Evolutionary conservation across 2,888 invertebrate species (phyloP).

Genomic region (Drosophila acutilabella): DNA sequence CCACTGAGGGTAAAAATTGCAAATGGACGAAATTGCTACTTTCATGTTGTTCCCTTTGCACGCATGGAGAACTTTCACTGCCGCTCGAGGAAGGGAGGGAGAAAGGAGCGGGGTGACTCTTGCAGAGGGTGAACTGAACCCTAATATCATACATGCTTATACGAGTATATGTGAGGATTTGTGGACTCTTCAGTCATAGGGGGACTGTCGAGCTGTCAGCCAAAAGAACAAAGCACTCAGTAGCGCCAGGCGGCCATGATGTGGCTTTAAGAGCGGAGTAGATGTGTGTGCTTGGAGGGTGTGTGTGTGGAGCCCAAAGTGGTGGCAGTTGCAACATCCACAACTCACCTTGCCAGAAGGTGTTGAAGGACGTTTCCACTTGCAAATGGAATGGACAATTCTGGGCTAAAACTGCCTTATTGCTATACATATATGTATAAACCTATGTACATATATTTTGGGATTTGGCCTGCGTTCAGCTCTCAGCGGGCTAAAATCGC

Average conservation of each 20-base stretch:
- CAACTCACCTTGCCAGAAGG: constrained; percentile 45
- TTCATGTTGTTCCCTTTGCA: constrained; percentile 74
- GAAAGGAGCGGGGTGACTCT: constrained; percentile 20
- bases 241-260: constrained; percentile 63
- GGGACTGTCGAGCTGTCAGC: constrained; percentile 67
- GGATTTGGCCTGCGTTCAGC: constrained; percentile 4
- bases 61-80: constrained; percentile 77
- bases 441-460: constrained; percentile 3
- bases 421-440: constrained; percentile 9
- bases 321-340: constrained; percentile 24
- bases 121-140: constrained; percentile 37
- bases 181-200: constrained; percentile 45
- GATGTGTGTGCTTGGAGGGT: constrained; percentile 9
- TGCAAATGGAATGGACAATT: constrained; percentile 30
- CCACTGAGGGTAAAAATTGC: constrained; percentile 67
- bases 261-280: constrained; percentile 15
- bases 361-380: constrained; percentile 73
- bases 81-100: constrained; percentile 21
- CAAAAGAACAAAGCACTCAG: constrained; percentile 70
- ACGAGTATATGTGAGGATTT: constrained; percentile 35
- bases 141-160: constrained; percentile 42
- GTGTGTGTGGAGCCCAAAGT: constrained; percentile 1
- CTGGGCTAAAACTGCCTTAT: constrained; percentile 19
- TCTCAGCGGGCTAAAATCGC: constrained; percentile 27
- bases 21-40: constrained; percentile 78